Evolutionary conservation across 2,888 invertebrate genomes (phyloP).

Genomic region (Chalcosyrphus nemorum): DNA sequence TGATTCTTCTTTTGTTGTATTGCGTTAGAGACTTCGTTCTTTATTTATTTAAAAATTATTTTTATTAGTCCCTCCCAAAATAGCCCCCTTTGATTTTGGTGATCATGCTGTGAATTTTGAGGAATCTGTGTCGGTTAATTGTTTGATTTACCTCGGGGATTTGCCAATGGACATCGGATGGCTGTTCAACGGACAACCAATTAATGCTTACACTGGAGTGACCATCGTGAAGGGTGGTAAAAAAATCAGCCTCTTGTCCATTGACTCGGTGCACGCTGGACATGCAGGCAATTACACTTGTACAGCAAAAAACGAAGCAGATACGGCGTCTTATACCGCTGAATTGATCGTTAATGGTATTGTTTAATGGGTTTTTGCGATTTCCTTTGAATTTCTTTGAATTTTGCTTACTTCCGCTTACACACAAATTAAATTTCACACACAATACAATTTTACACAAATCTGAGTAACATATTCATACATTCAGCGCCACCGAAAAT

Average conservation of each 20-base stretch:
- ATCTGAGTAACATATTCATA: too few species aligned
- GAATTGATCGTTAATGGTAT: constrained; percentile 88
- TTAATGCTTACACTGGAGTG: constrained; percentile 80
- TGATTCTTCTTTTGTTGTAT: constrained; percentile 12
- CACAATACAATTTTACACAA: constrained; percentile 3
- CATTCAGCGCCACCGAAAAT: constrained; percentile 89
- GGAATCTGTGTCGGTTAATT: constrained; percentile 85
- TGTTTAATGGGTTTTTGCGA: constrained; percentile 14
- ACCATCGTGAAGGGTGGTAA: constrained; percentile 83
- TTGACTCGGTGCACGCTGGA: constrained; percentile 85
- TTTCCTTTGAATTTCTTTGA: constrained; percentile 31
- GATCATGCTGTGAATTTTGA: constrained; percentile 86
- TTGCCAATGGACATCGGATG: constrained; percentile 85
- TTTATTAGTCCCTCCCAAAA: constrained; percentile 87
- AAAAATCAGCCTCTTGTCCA: constrained; percentile 85
- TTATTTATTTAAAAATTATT: not conserved
- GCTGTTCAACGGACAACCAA: constrained; percentile 83
- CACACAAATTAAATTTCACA: constrained; percentile 13
- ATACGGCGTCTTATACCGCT: constrained; percentile 86
- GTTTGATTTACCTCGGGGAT: constrained; percentile 86
- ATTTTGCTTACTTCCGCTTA: constrained; percentile 47
- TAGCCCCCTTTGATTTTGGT: constrained; percentile 88
- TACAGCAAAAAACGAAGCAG: constrained; percentile 88
- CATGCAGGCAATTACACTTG: constrained; percentile 91
- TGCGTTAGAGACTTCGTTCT: too few species aligned